Evolutionary conservation across 2,888 invertebrate genomes (phyloP), one percentile per base, ranked within the genome.

Genomic region (Cerastoderma edule): DNA sequence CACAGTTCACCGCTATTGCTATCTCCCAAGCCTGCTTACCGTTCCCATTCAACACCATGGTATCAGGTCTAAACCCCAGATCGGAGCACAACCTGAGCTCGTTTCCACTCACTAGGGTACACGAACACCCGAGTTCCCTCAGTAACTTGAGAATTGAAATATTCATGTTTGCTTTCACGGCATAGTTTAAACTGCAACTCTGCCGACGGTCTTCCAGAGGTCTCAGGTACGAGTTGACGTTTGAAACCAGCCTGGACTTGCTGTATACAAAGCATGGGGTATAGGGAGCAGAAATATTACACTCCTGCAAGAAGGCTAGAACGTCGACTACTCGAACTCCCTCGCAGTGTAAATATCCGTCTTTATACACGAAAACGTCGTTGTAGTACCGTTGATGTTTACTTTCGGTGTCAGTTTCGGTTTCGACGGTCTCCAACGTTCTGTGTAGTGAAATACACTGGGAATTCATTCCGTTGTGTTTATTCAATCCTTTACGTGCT

Each of bases 21-120:
- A 93, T 87, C 78, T 93, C 93, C 91, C 92, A 92, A 4, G 69
- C 50, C 32, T 87, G 88, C 75, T 93, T 93, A 4, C 93, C 86
- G 83, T 92, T 93, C 6, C 93, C 93, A 83, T 93, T 93, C 35
- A 92, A 87, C 35, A 93, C 83, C 30, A 93, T 88, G 2, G 84
- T 75, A 27, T 79, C 75, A 0, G 91, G 89, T 22, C 78, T 54
- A 77, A 92, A 92, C 28, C 93, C 93, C n/a, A 87, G 84, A 39
- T 88, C 77, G 16, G 93, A 65, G 16, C 92, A 93, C 35, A 92
- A 69, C 28, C 87, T 75, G n/a, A 93, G 81, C 80, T 93, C 93
- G 57, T 88, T 87, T 0, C 93, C 93, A 63, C 92, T 93, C 10
- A 93, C 93, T 22, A 89, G 67, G 0, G 89, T 88, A 60, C 89